Evolutionary conservation across 2,888 invertebrate genomes (phyloP).

Genomic region (Noctua pronuba): DNA sequence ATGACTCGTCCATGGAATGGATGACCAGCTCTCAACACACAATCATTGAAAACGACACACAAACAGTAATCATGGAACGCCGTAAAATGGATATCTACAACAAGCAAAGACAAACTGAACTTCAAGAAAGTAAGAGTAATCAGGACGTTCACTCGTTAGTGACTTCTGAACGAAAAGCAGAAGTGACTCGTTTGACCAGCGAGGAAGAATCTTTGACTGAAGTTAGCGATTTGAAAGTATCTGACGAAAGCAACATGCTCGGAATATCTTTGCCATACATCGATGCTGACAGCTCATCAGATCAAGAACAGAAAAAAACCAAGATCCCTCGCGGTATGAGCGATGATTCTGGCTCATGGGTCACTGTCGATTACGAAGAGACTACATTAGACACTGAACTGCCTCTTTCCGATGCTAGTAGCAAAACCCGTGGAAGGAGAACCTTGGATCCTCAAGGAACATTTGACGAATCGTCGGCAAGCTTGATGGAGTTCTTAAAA

Average conservation of each 20-base stretch:
- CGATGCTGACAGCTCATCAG: constrained; percentile 89
- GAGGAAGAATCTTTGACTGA: constrained; percentile 93
- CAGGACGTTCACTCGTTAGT: constrained; percentile 82
- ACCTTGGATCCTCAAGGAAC: constrained; percentile 90
- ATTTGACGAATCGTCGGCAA: constrained; percentile 91
- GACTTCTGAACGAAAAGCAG: constrained; percentile 84
- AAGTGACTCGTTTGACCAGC: constrained; percentile 90
- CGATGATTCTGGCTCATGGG: constrained; percentile 93
- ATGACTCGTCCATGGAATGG: constrained; percentile 88
- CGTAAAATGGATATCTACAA: constrained; percentile 91
- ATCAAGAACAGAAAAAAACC: constrained; percentile 83
- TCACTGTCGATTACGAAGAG: constrained; percentile 93
- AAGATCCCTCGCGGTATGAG: constrained; percentile 89
- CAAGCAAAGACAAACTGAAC: constrained; percentile 88
- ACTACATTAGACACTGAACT: constrained; percentile 91
- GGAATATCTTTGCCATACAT: constrained; percentile 89
- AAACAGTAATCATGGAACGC: constrained; percentile 91
- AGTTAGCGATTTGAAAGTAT: constrained; percentile 91
- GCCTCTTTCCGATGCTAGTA: constrained; percentile 87
- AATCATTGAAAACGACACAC: constrained; percentile 90
- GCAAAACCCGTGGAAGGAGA: constrained; percentile 73
- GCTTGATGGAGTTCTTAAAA: constrained; percentile 87
- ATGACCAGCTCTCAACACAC: constrained; percentile 86
- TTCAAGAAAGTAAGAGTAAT: constrained; percentile 82
- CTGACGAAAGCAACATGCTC: constrained; percentile 87